These are phyloP conservation scores for Paraplagusia blochii DNA, from an alignment of 2,113 vertebrate species.

Conservation along the genomic window DNA sequence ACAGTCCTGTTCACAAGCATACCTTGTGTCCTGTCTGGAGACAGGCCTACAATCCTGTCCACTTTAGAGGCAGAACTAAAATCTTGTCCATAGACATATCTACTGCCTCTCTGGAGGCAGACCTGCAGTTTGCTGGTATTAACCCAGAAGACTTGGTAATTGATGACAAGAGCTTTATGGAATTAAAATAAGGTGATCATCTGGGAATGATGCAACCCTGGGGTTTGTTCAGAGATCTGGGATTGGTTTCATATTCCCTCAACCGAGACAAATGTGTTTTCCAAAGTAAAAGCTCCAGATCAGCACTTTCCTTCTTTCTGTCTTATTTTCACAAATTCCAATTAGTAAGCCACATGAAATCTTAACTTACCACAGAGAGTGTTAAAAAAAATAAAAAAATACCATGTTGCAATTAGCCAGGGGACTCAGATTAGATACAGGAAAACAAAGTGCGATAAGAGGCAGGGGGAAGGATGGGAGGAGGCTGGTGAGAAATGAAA, in stretches of 20 bases:
- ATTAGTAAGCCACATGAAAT: constrained; percentile 68
- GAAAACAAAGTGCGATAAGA: constrained; percentile 71
- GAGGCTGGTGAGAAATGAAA: not conserved
- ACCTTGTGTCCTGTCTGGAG: no score
- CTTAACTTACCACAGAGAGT: constrained; percentile 59
- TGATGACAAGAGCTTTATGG: constrained; percentile 39
- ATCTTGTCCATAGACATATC: constrained; percentile 60
- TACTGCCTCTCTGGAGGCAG: constrained; percentile 29
- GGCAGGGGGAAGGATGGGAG: constrained; percentile 37
- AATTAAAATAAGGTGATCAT: constrained; percentile 47
- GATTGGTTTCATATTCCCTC: constrained; percentile 47
- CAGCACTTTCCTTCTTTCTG: constrained; percentile 62
- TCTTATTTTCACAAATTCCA: constrained; percentile 59
- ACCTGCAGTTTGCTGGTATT: constrained; percentile 35
- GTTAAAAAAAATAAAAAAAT: constrained; percentile 71
- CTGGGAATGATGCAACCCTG: constrained; percentile 59
- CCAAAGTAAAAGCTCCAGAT: constrained; percentile 51
- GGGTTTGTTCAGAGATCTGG: constrained; percentile 24
- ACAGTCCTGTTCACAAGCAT: no score
- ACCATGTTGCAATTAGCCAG: constrained; percentile 75
- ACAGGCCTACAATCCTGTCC: no score
- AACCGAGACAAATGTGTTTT: constrained; percentile 56
- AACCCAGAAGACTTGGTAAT: constrained; percentile 27
- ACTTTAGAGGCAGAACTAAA: no score
- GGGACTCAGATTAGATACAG: constrained; percentile 68